Evolutionary conservation across 2,888 invertebrate genomes (phyloP), one percentile per base, ranked within the genome.

Genomic region (Drosophila niveifrons): DNA sequence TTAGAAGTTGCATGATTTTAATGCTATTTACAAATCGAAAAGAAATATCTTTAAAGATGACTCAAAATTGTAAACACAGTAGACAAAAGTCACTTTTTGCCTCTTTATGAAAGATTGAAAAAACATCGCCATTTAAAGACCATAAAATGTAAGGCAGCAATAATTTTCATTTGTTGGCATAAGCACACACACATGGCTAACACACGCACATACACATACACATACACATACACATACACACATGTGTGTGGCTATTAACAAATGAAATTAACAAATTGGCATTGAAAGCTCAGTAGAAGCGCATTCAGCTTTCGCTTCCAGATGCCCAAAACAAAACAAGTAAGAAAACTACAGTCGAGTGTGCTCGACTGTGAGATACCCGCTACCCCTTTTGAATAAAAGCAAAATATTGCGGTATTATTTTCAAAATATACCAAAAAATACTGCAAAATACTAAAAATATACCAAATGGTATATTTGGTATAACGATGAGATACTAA

Each of bases 241-340:
- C 3, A 13, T 11, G n/a, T 34, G 31, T 11, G 29, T 29, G 29
- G 11, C 29, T 53, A 43, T 55, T 43, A 43, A 43, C 55, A 44
- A 44, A 56, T 56, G 18, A 56, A 55, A 43, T 55, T 55, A 55
- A 56, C 31, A 56, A 56, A 34, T 34, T 56, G 52, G 13, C 39
- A 41, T 18, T 15, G 28, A 52, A 52, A 41, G 29, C 29, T 17
- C 55, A 55, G 9, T 17, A 36, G 34, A 36, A 55, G 13, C 31
- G 13, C 31, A 23, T n/a, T n/a, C 23, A 23, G 43, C n/a, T 6
- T 0, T n/a, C 31, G 31, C 17, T 18, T 55, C 55, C 43, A 44
- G n/a, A 44, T 44, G 31, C 17, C n/a, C 4, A 55, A 17, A 34
- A 56, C 31, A 18, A 44, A 13, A n/a, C n/a, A n/a, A n/a, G n/a